Evolutionary conservation across 2,888 invertebrate species (phyloP), one percentile per base, ranked within the genome.

Genomic region (Crioceris asparagi): DNA sequence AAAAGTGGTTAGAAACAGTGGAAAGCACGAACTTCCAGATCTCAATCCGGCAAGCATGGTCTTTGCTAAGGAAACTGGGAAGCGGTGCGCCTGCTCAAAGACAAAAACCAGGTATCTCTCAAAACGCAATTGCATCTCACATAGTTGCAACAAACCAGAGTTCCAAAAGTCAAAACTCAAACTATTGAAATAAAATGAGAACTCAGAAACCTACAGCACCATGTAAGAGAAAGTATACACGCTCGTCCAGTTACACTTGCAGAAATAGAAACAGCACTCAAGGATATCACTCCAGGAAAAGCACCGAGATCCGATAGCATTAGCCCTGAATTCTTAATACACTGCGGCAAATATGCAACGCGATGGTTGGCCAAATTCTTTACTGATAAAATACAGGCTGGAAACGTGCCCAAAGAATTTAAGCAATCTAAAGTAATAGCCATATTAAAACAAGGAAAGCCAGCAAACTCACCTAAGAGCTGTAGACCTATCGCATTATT

Each of bases 111-210:
- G 14, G 3, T 5, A 7, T 30, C 4, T 14, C 4, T 3, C 4
- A 11, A 30, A 30, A 30, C 15, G 30, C 30, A 11, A 7, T 30
- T 12, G 30, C 30, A 4, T 16, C 11, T 4, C 30, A 30, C 17
- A 36, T 40, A 36, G 43, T 40, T 27, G 12, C 31, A 7, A 38
- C 39, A n/a, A 12, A 44, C 40, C 8, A 44, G 36, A 38, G 33
- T 37, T 30, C 31, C 36, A 3, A 36, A 23, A 14, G 34, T 40
- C 23, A 29, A 29, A 35, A 30, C 15, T 11, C 40, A 43, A 16
- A 38, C 36, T 8, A 38, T 18, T 10, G 8, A 37, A n/a, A 23
- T 44, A 11, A 39, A 39, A 33, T 6, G 26, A 36, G 29, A 41
- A 27, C 36, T 41, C 8, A 41, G 35, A 31, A 4, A 4, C 16